These are phyloP conservation scores for Polietes domitor DNA, from an alignment of 2,888 invertebrate species.

Conservation along the genomic window DNA sequence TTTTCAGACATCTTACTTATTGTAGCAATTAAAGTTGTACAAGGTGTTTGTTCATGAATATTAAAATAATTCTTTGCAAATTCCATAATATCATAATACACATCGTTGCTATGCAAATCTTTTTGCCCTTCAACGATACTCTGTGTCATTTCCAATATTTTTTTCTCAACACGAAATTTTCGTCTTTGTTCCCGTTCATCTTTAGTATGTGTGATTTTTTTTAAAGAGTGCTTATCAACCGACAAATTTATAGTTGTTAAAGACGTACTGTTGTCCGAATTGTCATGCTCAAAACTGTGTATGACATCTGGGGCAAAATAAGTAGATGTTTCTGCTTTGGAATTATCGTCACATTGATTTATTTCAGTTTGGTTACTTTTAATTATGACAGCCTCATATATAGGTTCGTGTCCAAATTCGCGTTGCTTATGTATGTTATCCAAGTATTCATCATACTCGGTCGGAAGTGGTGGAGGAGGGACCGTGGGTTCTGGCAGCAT, in stretches of 20 bases:
- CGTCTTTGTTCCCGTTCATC: constrained; percentile 89
- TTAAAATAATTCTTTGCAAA: constrained; percentile 97
- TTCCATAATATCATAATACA: constrained; percentile 91
- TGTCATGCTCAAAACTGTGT: background rate
- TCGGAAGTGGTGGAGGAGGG: constrained; percentile 87
- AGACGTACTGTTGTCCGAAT: background rate
- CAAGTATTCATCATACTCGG: constrained; percentile 47
- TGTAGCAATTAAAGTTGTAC: constrained; percentile 94
- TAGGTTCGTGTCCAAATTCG: constrained; percentile 84
- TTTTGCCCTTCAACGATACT: constrained; percentile 77
- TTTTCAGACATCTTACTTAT: constrained; percentile 89
- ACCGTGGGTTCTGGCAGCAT: constrained; percentile 89
- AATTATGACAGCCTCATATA: constrained; percentile 92
- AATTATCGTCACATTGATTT: background rate
- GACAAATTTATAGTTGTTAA: background rate
- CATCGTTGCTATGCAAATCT: constrained; percentile 82
- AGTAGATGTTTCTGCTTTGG: too few relatives aligned
- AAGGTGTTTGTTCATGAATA: constrained; percentile 91
- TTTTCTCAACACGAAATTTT: constrained; percentile 92
- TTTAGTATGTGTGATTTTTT: background rate
- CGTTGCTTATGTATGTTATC: constrained; percentile 51
- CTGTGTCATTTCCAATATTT: constrained; percentile 90
- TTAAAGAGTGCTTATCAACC: background rate
- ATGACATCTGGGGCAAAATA: background rate
- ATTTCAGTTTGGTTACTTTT: constrained; percentile 76